A percentile compares a stretch with the other conserved stretches of the same genome.
Evolutionary conservation across 2,888 invertebrate genomes (phyloP).

Genomic region (Drosophila formosana): DNA sequence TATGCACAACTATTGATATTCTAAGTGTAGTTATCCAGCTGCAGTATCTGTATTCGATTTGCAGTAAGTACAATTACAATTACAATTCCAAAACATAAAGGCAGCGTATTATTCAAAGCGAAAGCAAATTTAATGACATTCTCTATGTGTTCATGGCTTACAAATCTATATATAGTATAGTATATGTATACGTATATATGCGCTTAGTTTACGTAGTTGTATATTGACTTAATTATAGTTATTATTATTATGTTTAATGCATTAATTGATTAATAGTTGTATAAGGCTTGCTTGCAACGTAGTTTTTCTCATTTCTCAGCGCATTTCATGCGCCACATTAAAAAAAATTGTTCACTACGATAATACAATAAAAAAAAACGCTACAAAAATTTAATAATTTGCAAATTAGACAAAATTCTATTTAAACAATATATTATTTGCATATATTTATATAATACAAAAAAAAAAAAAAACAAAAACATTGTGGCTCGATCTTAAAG

Average conservation of each 20-base stretch:
- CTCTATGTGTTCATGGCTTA: slow-evolving; percentile 31
- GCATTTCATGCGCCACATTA: slow-evolving; percentile 69
- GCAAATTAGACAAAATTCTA: slow-evolving; percentile 46
- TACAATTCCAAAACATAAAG: slow-evolving; percentile 50
- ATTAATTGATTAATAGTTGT: slow-evolving; percentile 64
- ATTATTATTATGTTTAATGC: slow-evolving; percentile 26
- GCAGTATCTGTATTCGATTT: slow-evolving; percentile 35
- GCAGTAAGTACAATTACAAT: slow-evolving; percentile 47
- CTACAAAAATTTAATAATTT: slow-evolving; percentile 9
- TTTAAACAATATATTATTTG: slow-evolving; percentile 26
- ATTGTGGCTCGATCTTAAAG: slow-evolving; percentile 42
- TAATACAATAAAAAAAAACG: slow-evolving; percentile 30
- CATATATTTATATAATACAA: slow-evolving; percentile 50
- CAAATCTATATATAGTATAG: slow-evolving; percentile 12
- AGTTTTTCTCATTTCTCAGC: slow-evolving; percentile 46
- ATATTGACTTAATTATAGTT: slow-evolving; percentile 38
- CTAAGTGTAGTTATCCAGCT: slow-evolving; percentile 26
- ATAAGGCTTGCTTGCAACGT: slow-evolving; percentile 68
- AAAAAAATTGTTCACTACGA: slow-evolving; percentile 31
- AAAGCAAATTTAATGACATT: slow-evolving; percentile 59
- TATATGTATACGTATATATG: slow-evolving; percentile 20
- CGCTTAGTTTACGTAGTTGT: slow-evolving; percentile 33
- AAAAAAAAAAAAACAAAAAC: slow-evolving; percentile 32
- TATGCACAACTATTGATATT: slow-evolving; percentile 22
- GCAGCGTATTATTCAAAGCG: slow-evolving; percentile 50